phyloP scores from a whole-genome alignment of 2,888 invertebrate species.

The Troilus luridus region DNA sequence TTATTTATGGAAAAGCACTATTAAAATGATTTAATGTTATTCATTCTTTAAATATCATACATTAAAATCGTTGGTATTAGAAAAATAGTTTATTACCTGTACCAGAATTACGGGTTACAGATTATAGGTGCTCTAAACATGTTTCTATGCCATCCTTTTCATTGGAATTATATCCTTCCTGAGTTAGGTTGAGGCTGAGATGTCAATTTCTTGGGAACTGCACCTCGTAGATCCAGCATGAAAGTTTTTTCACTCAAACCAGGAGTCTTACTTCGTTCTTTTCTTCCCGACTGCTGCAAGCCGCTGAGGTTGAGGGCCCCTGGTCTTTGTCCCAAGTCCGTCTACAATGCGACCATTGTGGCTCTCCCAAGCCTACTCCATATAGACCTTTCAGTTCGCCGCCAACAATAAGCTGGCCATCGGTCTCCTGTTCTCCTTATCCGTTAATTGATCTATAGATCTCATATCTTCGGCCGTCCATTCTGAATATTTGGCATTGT shows the following conservation, averaged over 20 bases:
- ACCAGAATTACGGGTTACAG: too few relatives aligned
- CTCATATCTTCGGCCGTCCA: slow-evolving; percentile 4
- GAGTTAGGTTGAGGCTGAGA: not conserved
- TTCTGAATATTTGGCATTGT: slow-evolving; percentile 21
- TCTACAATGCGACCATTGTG: slow-evolving; percentile 28
- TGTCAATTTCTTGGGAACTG: not conserved
- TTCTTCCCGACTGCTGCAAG: not conserved
- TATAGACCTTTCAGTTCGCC: not conserved
- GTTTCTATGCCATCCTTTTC: not conserved
- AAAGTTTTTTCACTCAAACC: slow-evolving; percentile 14
- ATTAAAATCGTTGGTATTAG: too few relatives aligned
- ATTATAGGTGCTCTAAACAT: not conserved
- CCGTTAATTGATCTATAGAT: slow-evolving; percentile 24
- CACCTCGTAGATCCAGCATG: slow-evolving; percentile 9
- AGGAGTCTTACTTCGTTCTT: not conserved
- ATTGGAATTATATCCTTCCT: not conserved
- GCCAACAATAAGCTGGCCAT: not conserved
- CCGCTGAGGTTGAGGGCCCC: slow-evolving; percentile 27
- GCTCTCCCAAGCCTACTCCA: not conserved
- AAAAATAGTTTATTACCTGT: too few relatives aligned
- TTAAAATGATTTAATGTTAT: too few relatives aligned
- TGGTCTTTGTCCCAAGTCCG: slow-evolving; percentile 4
- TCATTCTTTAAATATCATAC: too few relatives aligned
- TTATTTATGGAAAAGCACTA: too few relatives aligned
- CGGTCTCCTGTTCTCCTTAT: slow-evolving; percentile 5